These are phyloP conservation scores for Romanomermis culicivorax DNA, from an alignment of 2,888 invertebrate genomes.

Conservation along the genomic window DNA sequence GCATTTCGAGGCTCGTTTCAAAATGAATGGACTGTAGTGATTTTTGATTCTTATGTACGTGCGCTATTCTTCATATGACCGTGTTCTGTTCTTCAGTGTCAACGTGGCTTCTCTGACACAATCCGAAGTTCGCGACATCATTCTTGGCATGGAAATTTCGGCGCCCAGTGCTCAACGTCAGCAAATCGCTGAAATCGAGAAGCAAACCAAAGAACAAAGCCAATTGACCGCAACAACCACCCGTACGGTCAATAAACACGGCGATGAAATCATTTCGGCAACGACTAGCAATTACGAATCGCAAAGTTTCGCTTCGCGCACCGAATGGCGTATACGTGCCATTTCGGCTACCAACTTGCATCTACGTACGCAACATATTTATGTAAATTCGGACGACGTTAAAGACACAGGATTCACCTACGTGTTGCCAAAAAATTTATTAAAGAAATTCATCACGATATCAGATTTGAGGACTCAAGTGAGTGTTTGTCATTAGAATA, in stretches of 20 bases:
- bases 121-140: slow-evolving; percentile 95
- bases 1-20: too few relatives aligned
- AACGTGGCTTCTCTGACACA: slow-evolving; percentile 97
- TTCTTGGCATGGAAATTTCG: slow-evolving; percentile 97
- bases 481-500: slow-evolving; percentile 17
- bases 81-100: slow-evolving; percentile 40
- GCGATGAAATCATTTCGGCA: slow-evolving; percentile 95
- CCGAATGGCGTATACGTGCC: slow-evolving; percentile 90
- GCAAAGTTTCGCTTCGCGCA: slow-evolving; percentile 89
- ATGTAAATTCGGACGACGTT: slow-evolving; percentile 95
- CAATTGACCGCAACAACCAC: slow-evolving; percentile 97
- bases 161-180: slow-evolving; percentile 96
- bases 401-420: slow-evolving; percentile 95
- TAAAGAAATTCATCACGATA: slow-evolving; percentile 96
- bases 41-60: too few relatives aligned
- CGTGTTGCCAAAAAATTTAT: slow-evolving; percentile 62
- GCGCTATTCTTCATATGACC: not conserved
- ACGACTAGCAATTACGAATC: slow-evolving; percentile 98
- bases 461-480: slow-evolving; percentile 88
- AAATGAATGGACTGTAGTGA: too few relatives aligned
- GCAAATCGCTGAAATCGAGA: slow-evolving; percentile 98
- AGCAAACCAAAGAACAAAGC: slow-evolving; percentile 89
- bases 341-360: slow-evolving; percentile 94
- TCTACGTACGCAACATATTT: slow-evolving; percentile 91
- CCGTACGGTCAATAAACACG: slow-evolving; percentile 92